These are phyloP conservation scores for Lampropteryx suffumata DNA, from an alignment of 2,888 invertebrate species.

Conservation along the genomic window DNA sequence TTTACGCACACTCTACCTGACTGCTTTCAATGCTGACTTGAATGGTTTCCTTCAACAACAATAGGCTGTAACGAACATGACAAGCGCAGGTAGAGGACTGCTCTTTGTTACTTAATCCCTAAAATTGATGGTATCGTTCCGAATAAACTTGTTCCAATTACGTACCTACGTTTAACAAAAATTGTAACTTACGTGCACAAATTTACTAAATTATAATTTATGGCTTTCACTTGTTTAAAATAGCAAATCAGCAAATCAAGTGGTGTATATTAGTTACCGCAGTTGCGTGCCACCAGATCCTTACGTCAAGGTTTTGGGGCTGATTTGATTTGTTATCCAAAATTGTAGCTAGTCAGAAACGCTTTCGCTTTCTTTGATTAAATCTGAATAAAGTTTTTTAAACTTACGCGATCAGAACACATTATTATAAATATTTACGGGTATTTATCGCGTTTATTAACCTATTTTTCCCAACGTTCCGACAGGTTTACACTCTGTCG, in stretches of 20 bases:
- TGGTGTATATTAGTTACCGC: slow-evolving; percentile 35
- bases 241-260: slow-evolving; percentile 14
- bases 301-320: slow-evolving; percentile 49
- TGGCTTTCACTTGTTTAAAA: slow-evolving; percentile 21
- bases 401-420: no score
- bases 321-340: slow-evolving; percentile 48
- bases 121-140: slow-evolving; percentile 30
- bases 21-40: slow-evolving; percentile 64
- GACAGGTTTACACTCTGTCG: no score
- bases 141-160: slow-evolving; percentile 22
- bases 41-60: slow-evolving; percentile 71
- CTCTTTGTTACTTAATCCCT: slow-evolving; percentile 46
- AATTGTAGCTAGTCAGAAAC: slow-evolving; percentile 43
- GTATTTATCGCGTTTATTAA: no score
- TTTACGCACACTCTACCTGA: slow-evolving; percentile 76
- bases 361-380: slow-evolving; percentile 10
- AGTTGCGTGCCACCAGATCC: slow-evolving; percentile 52
- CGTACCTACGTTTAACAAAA: neutral
- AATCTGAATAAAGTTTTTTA: slow-evolving; percentile 20
- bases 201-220: slow-evolving; percentile 20
- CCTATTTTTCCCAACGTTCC: no score
- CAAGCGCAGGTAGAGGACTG: slow-evolving; percentile 64
- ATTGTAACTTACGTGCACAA: slow-evolving; percentile 5
- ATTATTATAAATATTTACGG: no score
- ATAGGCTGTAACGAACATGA: slow-evolving; percentile 55